Conservation (phyloP, 1,140 invertebrate species). For the Trachelipus rathkii region DNA sequence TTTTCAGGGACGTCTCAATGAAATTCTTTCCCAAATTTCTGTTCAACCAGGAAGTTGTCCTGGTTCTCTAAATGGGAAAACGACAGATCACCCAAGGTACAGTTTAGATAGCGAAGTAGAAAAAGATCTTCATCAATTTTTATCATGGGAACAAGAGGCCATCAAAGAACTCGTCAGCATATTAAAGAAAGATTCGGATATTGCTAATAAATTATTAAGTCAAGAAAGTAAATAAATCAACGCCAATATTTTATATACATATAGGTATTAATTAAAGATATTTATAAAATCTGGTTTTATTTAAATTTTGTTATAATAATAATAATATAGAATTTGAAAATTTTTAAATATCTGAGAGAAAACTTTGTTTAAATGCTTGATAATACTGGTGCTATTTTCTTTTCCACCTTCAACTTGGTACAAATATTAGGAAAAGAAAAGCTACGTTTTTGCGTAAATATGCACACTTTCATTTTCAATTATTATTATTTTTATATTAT, state of each 20-base stretch:
- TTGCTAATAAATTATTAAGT: neutral
- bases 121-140: slow-evolving; percentile 17
- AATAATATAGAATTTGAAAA: neutral
- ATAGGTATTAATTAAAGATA: neutral
- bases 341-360: neutral
- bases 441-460: no score
- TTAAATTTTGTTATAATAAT: neutral
- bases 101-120: slow-evolving; percentile 17
- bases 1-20: slow-evolving; percentile 73
- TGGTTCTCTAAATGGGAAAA: neutral
- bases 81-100: neutral
- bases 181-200: slow-evolving; percentile 21
- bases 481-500: no score
- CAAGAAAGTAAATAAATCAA: neutral
- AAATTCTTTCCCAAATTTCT: slow-evolving; percentile 79
- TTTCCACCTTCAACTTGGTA: no score
- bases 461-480: no score
- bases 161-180: slow-evolving; percentile 28
- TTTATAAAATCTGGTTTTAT: neutral
- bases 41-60: slow-evolving; percentile 57
- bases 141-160: slow-evolving; percentile 28
- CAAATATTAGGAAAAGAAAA: no score
- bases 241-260: neutral
- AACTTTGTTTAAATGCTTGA: neutral
- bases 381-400: no score